Evolutionary conservation across 2,888 invertebrate species (phyloP), one percentile per base, ranked within the genome.

Genomic region (Pyrgus malvae): DNA sequence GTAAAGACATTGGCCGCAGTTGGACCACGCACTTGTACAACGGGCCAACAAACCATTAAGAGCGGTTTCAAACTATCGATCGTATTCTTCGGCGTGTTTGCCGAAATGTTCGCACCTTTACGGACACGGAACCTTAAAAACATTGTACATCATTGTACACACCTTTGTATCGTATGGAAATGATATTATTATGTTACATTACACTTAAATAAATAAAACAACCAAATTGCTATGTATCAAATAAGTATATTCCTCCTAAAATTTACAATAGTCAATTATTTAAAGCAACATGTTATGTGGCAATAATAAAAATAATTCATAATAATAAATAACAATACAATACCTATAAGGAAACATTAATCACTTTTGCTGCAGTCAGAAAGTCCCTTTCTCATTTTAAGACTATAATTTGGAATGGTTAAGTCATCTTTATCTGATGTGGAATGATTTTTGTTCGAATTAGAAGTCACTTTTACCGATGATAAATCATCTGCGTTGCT

Each of bases 401-500:
- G 76, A 66, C 84, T 90, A 63, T 78, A 83, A 65, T 85, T 86
- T 54, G 91, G 91, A 78, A 91, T 82, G 69, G 85, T 87, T 55
- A 91, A 71, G 51, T 87, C 87, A 64, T 90, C 89, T 65, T 84
- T 89, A 51, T 90, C 90, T 51, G 87, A 83, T 38, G 83, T 83
- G 71, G 90, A 90, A 75, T 85, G 78, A 65, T 86, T 83, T 57
- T 79, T 80, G 53, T 80, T 70, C 46, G 86, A 89, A 66, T 82
- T 83, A 11, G 89, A 86, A 42, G 86, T 86, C 33, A 80, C 80
- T 71, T 89, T 92, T 0, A 92, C 92, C 0, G 92, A 92, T 0
- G 92, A 92, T 57, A 92, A 69, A 61, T 92, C 92, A 56, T 92
- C 92, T 38, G 85, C 90, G 45, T 86, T 91, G 60, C 90, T 90